These are phyloP conservation scores for Astur gentilis DNA, from an alignment of 2,113 vertebrate species.

Conservation along the genomic window DNA sequence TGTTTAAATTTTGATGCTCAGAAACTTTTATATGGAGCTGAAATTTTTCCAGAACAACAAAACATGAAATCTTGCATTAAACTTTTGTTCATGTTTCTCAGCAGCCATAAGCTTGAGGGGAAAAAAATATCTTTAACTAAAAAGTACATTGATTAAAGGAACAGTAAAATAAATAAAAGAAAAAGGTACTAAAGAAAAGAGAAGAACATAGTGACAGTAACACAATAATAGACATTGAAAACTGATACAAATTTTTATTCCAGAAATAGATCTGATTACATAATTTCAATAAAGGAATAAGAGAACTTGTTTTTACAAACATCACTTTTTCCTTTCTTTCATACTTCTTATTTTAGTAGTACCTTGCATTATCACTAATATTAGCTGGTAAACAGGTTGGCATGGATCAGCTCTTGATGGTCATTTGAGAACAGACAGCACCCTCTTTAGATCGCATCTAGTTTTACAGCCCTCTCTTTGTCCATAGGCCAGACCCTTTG, in stretches of 20 bases:
- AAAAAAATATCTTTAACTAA: neutral
- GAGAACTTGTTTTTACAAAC: neutral
- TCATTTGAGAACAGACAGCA: neutral
- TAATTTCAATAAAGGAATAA: neutral
- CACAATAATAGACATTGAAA: neutral
- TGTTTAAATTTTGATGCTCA: neutral
- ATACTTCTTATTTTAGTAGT: neutral
- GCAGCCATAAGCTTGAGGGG: neutral
- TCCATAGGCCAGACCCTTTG: neutral
- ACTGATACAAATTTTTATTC: neutral
- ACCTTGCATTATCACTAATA: neutral
- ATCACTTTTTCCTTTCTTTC: neutral
- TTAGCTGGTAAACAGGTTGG: neutral
- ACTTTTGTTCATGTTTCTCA: neutral
- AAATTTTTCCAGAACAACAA: neutral
- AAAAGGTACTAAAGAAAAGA: neutral
- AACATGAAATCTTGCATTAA: neutral
- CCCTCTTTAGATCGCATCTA: neutral
- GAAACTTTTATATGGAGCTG: neutral
- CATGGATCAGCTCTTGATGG: neutral
- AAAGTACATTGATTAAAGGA: neutral
- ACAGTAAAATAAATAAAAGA: neutral
- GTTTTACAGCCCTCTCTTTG: neutral
- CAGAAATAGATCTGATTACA: neutral
- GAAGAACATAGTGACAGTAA: neutral